Evolutionary conservation across 2,797 vertebrate genomes (phyloP).

Genomic region (Rhynchotus rufescens): DNA sequence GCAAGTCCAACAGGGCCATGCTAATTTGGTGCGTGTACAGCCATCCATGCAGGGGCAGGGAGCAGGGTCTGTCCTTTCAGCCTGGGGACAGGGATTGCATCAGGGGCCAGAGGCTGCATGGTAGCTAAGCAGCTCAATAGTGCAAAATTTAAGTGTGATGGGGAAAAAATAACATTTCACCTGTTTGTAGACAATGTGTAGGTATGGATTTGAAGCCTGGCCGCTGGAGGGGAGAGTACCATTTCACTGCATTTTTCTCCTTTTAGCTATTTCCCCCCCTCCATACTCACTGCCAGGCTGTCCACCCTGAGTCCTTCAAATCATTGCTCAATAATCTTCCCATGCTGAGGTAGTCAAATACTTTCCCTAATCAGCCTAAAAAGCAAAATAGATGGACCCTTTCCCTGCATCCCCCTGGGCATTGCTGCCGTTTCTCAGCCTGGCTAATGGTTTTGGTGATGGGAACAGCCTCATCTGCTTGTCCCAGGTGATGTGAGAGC

Average conservation of each 20-base stretch:
- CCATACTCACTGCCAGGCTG: rapidly evolving
- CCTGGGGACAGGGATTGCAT: not conserved
- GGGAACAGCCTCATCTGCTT: not conserved
- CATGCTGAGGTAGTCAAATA: not conserved
- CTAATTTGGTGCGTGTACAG: rapidly evolving
- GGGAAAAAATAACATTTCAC: not conserved
- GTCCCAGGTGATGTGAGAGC: not conserved
- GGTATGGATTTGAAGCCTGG: not conserved
- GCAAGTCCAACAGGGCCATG: not conserved
- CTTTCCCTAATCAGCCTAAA: not conserved
- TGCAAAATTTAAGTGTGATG: not conserved
- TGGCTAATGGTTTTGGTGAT: not conserved
- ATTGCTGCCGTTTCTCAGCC: not conserved
- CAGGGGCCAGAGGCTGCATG: rapidly evolving
- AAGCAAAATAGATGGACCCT: slow-evolving; percentile 12
- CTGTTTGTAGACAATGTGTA: not conserved
- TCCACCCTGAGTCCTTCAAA: not conserved
- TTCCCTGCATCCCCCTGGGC: not conserved
- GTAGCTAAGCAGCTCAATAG: not conserved
- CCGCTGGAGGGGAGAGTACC: not conserved
- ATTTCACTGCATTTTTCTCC: not conserved
- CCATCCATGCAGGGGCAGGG: rapidly evolving
- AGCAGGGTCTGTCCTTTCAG: not conserved
- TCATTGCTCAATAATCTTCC: not conserved
- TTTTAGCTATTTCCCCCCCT: not conserved